Conservation (phyloP, 2,888 invertebrate genomes). For the Drosophila nigritarsus region DNA sequence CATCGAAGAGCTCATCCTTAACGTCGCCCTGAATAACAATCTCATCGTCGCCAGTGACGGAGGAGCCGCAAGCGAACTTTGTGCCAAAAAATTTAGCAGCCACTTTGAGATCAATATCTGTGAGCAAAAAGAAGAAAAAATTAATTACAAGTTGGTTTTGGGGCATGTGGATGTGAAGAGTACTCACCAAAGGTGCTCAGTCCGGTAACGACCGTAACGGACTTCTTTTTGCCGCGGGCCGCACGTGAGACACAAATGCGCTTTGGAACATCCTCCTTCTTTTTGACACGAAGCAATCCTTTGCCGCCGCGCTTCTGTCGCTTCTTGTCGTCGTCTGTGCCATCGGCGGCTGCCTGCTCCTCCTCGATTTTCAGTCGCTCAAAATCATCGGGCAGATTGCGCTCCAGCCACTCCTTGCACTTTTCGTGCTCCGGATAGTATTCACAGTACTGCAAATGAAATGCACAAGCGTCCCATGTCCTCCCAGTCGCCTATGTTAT, state of each 20-base stretch:
- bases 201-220: conserved; percentile 98
- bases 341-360: conserved; percentile 88
- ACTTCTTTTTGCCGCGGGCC: conserved; percentile 99
- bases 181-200: conserved; percentile 94
- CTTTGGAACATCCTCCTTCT: conserved; percentile 95
- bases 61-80: conserved; percentile 99
- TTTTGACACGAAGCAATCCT: conserved; percentile 97
- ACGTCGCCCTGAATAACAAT: conserved; percentile 99
- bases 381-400: conserved; percentile 96
- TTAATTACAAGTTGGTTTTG: neutral
- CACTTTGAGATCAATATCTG: conserved; percentile 98
- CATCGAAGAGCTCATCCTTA: conserved; percentile 98
- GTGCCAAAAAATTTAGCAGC: conserved; percentile 99
- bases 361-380: conserved; percentile 90
- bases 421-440: conserved; percentile 99
- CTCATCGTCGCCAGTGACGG: conserved; percentile 99
- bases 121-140: conserved; percentile 48
- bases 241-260: conserved; percentile 94
- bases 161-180: neutral
- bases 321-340: conserved; percentile 96
- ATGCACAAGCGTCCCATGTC: conserved; percentile 94
- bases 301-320: conserved; percentile 98
- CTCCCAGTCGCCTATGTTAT: conserved; percentile 94
- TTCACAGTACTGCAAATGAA: conserved; percentile 93
- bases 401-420: conserved; percentile 98